Base-by-base conservation (phyloP, 2,797 vertebrate species). In the Okamejei kenojei region DNA sequence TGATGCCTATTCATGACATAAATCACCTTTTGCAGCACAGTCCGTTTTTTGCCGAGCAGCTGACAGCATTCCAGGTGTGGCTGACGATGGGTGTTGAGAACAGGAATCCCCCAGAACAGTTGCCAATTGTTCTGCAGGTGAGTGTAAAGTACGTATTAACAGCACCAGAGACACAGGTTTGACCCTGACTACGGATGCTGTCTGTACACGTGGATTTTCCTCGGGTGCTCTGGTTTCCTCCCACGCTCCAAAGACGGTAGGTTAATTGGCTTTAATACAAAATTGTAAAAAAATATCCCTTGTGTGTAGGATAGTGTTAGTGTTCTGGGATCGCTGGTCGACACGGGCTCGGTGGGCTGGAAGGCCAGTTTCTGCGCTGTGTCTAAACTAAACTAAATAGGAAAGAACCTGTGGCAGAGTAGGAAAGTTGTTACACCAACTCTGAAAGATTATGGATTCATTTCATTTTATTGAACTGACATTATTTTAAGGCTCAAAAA, bases 81-180 rank as follows among this genome's bases (percentile, higher is more conserved):
- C 95, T 99, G 94, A 98, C 98, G 0, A 99, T 99, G 98, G 99
- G 99, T 0, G 98, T 99, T 95, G 99, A 99, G 96, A 99, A 99
- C 97, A 96, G 99, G 94, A 99, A 98, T 95, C 98, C 99, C 0
- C 99, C 98, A 0, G 98, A 99, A 95, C 98, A 99, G 95, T 98
- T 99, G 7, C 98, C 98, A 19, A 99, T 99, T 0, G 98, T 99
- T 0, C 95, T 99, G 81, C 98, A 99, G 98, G 98, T 99, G 95
- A 94, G 94, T 93, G 0, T 7, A 26, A 74, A 13, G 13, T 90
- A 61, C 71, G 35, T 19, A 38, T 86, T 63, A 86, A 32, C n/a
- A 45, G 45, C 45, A 45, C 45, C 45, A 45, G 45, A 45, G 45
- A 45, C 45, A 45, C 45, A 45, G 45, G 45, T 45, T 45, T 2